Percentiles rank a stretch among this genome's conserved stretches.
These are phyloP conservation scores for Moxostoma hubbsi DNA, from an alignment of 2,797 vertebrate genomes.

Conservation along the genomic window DNA sequence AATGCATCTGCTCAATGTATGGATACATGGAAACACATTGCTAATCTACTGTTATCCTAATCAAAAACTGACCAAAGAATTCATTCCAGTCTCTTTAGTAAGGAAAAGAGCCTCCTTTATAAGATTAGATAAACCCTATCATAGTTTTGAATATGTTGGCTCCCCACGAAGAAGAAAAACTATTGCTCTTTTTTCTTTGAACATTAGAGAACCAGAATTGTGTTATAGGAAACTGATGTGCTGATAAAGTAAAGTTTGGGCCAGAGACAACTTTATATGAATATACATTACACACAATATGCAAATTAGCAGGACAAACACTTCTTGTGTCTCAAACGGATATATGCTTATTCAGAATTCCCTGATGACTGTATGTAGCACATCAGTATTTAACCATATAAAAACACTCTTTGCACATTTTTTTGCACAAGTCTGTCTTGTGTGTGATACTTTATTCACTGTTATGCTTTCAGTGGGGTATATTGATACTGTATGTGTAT, in stretches of 20 bases:
- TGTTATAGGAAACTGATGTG: conserved; percentile 13
- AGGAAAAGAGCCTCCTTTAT: conserved; percentile 38
- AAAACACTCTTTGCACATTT: background rate
- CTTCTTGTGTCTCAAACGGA: background rate
- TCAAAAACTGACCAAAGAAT: no score
- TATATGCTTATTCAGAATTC: conserved; percentile 2
- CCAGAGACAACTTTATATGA: background rate
- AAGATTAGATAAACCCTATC: conserved; percentile 59
- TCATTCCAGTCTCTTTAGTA: no score
- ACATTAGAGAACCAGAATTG: conserved; percentile 42
- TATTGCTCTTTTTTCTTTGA: conserved; percentile 52
- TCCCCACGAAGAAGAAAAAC: conserved; percentile 45
- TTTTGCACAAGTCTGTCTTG: background rate
- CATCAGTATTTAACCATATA: background rate
- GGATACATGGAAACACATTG: no score
- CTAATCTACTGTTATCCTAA: no score
- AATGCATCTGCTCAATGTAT: no score
- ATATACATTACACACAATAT: background rate
- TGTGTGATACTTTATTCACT: background rate
- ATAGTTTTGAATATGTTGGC: conserved; percentile 56
- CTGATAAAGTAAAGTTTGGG: no score
- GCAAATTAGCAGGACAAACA: conserved; percentile 7
- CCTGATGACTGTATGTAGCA: background rate
- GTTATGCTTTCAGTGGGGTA: background rate
- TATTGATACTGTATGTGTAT: background rate